Base-by-base conservation (phyloP, 2,797 vertebrate species). In the Steatocranus sp. region DNA sequence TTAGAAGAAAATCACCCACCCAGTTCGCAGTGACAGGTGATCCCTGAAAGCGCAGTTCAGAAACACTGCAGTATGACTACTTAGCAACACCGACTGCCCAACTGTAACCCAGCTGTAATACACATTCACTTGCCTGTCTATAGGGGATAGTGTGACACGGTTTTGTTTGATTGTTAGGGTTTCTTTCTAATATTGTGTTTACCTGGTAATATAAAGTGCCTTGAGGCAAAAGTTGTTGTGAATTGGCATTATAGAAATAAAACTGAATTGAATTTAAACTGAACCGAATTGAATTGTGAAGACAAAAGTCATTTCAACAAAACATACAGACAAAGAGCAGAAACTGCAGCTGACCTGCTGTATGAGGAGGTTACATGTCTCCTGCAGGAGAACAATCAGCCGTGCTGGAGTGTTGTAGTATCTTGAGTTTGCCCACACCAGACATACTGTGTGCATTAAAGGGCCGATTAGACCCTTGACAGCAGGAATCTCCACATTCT, bases 361-460 rank as follows among this genome's bases (percentile, higher is more conserved):
- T n/a, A 98, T 95, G 88, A 99, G 96, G 12, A 99, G 97, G 94
- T 97, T 98, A 94, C 97, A 97, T 77, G 96, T 96, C 90, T 98
- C 97, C 87, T 96, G 97, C 46, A 99, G 96, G 77, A 99, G 96
- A 78, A 98, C 96, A 0, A 97, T 96, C 30, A 99, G 82, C 76
- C 97, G 92, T 6, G 91, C 76, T 0, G 97, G 97, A 63, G 90
- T 91, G 70, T 87, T 95, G 95, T 98, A 99, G 93, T 97, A 95
- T 85, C 89, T 93, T 83, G 95, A 98, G 20, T 94, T 97, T 50
- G 91, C 95, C 98, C 98, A 99, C 78, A 98, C 89, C 84, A 98
- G 94, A 74, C 97, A 99, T 50, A 99, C 93, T 2, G 94, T 88
- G 1, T 99, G 98, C 90, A 99, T 96, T 82, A 99, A 89, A 7